phyloP scores from a whole-genome alignment of 2,797 vertebrate genomes.

The Molossus alvarezi region DNA sequence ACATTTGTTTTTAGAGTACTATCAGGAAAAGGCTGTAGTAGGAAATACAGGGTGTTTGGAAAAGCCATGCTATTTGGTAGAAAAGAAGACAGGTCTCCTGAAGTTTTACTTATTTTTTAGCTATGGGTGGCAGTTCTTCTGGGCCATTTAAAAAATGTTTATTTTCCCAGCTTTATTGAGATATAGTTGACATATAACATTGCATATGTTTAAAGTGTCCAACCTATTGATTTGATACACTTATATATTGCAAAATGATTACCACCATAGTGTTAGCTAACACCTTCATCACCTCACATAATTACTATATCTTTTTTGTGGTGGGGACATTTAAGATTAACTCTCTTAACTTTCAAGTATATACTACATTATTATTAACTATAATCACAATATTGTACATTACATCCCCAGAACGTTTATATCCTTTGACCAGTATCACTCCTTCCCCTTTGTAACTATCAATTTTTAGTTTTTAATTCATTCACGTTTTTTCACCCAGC shows the following conservation, averaged over 20 bases:
- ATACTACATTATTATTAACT: background rate
- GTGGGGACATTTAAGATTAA: conserved; percentile 4
- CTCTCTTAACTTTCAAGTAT: background rate
- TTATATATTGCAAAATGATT: background rate
- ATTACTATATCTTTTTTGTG: background rate
- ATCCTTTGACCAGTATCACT: background rate
- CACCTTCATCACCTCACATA: background rate
- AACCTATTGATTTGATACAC: background rate
- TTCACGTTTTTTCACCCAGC: background rate
- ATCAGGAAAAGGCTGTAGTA: background rate
- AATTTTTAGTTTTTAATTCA: background rate
- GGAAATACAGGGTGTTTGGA: background rate
- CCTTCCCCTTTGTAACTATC: background rate
- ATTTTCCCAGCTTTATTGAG: background rate
- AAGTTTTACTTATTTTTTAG: conserved; percentile 10
- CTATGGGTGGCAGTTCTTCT: background rate
- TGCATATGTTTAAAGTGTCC: background rate
- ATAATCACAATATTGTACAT: background rate
- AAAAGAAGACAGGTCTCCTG: background rate
- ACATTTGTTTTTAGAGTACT: background rate
- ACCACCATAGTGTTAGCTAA: background rate
- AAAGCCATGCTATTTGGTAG: background rate
- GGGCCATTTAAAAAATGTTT: background rate
- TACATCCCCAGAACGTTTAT: background rate
- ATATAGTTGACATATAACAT: background rate